A percentile compares a stretch with the other conserved stretches of the same genome.
phyloP scores from a whole-genome alignment of 30 jellyfish, hydroid and myxozoan species.

The Hydractinia symbiolongicarpus region DNA sequence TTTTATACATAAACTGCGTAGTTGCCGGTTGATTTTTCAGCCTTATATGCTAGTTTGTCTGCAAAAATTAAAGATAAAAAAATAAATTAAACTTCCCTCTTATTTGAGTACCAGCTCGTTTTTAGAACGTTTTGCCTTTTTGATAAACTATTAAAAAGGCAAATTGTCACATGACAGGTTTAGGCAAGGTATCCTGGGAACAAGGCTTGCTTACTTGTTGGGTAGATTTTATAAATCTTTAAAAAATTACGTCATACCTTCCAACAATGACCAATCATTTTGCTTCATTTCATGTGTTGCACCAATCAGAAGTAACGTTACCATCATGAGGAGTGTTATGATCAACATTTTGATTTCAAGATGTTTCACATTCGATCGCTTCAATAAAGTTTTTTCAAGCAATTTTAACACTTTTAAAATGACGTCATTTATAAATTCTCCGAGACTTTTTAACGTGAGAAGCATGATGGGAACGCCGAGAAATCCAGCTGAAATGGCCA shows the following conservation, averaged over 20 bases:
- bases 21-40: too few species aligned
- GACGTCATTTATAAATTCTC: constrained; percentile 4
- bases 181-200: too few species aligned
- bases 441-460: constrained; percentile 1
- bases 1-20: not conserved
- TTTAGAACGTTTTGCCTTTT: too few species aligned
- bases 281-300: not conserved
- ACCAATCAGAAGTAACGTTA: not conserved
- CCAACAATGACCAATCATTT: constrained; percentile 5
- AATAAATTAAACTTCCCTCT: too few species aligned
- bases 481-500: not conserved
- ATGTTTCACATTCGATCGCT: not conserved
- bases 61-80: too few species aligned
- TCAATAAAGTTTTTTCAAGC: not conserved
- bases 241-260: not conserved
- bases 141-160: too few species aligned
- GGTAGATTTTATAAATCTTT: not conserved
- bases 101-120: too few species aligned
- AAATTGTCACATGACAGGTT: too few species aligned
- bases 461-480: constrained; percentile 16
- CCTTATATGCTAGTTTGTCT: too few species aligned
- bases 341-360: not conserved
- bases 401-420: not conserved
- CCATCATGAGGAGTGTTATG: not conserved
- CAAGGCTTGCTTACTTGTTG: too few species aligned